A percentile compares a stretch with the other conserved stretches of the same genome.
These are phyloP conservation scores for Atrina japonica DNA, from an alignment of 2,888 invertebrate species.

Conservation along the genomic window DNA sequence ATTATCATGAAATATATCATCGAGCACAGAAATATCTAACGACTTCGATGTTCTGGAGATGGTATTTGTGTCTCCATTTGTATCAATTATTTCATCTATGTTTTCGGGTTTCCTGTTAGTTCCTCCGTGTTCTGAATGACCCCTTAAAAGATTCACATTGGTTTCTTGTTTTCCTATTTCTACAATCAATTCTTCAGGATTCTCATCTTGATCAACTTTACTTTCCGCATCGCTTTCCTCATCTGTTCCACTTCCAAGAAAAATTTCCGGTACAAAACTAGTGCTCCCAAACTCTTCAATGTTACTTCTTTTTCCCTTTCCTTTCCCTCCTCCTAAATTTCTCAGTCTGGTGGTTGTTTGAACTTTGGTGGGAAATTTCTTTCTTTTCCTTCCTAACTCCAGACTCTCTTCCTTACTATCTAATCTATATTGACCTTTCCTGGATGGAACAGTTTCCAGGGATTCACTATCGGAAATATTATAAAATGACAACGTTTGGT, in stretches of 20 bases:
- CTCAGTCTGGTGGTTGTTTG: not conserved
- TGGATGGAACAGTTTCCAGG: constrained; percentile 16
- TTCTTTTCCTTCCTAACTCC: constrained; percentile 42
- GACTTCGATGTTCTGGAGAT: not conserved
- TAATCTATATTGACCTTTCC: constrained; percentile 6
- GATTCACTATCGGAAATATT: constrained; percentile 45
- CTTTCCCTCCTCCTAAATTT: not conserved
- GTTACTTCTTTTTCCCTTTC: constrained; percentile 21
- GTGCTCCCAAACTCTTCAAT: constrained; percentile 15
- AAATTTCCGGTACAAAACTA: not conserved
- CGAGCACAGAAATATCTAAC: constrained; percentile 44
- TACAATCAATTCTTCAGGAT: constrained; percentile 25
- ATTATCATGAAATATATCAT: constrained; percentile 37
- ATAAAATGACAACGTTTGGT: constrained; percentile 12
- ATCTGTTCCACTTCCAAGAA: not conserved
- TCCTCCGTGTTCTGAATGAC: not conserved
- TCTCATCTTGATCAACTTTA: too few species aligned
- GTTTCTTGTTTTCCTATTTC: constrained; percentile 37
- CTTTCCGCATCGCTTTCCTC: not conserved
- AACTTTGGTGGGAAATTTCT: not conserved
- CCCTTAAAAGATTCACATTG: too few species aligned
- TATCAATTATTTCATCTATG: not conserved
- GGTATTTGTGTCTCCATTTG: not conserved
- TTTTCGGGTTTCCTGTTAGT: not conserved
- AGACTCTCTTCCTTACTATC: constrained; percentile 33